Conservation (phyloP, 2,113 vertebrate species). For the Notarius lentiginosus region DNA sequence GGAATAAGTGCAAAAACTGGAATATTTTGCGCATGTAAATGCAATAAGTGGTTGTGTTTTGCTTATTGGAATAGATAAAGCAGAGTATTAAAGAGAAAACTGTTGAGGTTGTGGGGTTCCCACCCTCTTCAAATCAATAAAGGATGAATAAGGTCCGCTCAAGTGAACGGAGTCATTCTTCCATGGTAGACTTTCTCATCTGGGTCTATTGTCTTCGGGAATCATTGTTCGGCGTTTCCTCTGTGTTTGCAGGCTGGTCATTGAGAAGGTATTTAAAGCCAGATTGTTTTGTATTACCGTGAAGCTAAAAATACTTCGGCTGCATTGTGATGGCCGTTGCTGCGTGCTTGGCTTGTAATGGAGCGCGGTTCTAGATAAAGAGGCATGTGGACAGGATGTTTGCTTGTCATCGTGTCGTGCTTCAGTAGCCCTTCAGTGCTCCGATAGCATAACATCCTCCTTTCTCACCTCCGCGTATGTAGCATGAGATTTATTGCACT, state of each 20-base stretch:
- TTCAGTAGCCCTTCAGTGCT: not conserved
- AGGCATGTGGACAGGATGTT: slow-evolving; percentile 31
- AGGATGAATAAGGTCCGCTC: not conserved
- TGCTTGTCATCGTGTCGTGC: slow-evolving; percentile 10
- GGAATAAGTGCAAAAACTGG: too few species aligned
- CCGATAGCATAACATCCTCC: not conserved
- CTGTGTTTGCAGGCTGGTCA: slow-evolving; percentile 10
- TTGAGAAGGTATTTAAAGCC: slow-evolving; percentile 40
- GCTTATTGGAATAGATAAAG: slow-evolving; percentile 8
- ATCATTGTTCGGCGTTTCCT: slow-evolving; percentile 50
- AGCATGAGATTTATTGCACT: not conserved
- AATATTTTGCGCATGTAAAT: too few species aligned
- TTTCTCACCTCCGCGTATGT: not conserved
- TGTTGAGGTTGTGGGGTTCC: not conserved
- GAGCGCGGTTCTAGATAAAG: slow-evolving; percentile 28
- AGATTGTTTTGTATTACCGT: slow-evolving; percentile 46
- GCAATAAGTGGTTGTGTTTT: not conserved
- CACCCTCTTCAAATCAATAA: not conserved
- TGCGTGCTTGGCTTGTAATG: not conserved
- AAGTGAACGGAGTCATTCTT: slow-evolving; percentile 24
- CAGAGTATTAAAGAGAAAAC: not conserved
- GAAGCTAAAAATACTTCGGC: slow-evolving; percentile 44
- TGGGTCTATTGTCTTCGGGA: slow-evolving; percentile 34
- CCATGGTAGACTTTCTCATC: slow-evolving; percentile 23
- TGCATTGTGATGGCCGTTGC: slow-evolving; percentile 17